These are phyloP conservation scores for Sapayoa aenigma DNA, from an alignment of 2,113 vertebrate species.

Conservation along the genomic window DNA sequence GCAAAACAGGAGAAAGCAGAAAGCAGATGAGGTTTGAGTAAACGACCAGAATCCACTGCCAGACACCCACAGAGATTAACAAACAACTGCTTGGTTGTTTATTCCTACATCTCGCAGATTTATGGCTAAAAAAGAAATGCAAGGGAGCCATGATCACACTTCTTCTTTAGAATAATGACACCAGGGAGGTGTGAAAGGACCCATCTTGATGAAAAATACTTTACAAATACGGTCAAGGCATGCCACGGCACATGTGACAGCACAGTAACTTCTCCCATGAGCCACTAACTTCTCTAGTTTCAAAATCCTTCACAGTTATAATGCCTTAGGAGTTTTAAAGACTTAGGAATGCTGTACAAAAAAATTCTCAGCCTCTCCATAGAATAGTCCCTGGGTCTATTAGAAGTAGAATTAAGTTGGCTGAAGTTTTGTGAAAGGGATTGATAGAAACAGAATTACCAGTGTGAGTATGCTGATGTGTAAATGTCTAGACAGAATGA, in stretches of 20 bases:
- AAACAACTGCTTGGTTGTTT: neutral
- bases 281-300: neutral
- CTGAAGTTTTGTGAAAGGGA: neutral
- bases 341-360: neutral
- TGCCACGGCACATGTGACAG: neutral
- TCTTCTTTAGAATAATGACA: neutral
- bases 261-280: neutral
- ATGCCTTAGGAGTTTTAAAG: neutral
- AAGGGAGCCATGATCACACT: neutral
- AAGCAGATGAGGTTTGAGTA: neutral
- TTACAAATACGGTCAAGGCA: neutral
- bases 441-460: neutral
- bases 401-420: neutral
- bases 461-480: neutral
- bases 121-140: neutral
- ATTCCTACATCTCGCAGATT: neutral
- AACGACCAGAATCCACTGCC: neutral
- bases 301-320: neutral
- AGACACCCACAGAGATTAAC: neutral
- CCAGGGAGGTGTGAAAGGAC: neutral
- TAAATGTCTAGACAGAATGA: neutral
- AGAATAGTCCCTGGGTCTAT: neutral
- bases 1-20: constrained; percentile 1
- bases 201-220: neutral
- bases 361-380: neutral